A percentile compares a stretch with the other conserved stretches of the same genome.
These are phyloP conservation scores for Brachionus manjavacas DNA, from an alignment of 1,140 invertebrate genomes.

Conservation along the genomic window DNA sequence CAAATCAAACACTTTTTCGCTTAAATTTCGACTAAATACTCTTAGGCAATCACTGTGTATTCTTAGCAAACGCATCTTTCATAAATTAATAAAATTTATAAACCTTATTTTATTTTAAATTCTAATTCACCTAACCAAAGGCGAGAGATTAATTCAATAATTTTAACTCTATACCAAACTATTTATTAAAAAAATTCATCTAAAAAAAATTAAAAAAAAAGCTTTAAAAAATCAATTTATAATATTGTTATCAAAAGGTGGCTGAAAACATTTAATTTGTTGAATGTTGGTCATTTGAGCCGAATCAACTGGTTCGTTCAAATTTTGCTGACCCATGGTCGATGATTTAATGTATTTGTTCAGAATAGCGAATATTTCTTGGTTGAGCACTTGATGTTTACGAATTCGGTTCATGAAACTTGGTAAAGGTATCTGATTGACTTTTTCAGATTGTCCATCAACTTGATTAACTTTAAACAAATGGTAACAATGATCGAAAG, in stretches of 20 bases:
- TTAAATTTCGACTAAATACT: background rate
- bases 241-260: slow-evolving; percentile 70
- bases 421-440: slow-evolving; percentile 90
- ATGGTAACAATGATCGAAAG: slow-evolving; percentile 97
- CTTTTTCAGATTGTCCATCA: slow-evolving; percentile 88
- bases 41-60: background rate
- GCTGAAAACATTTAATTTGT: slow-evolving; percentile 92
- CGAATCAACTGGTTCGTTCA: background rate
- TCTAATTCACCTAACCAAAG: slow-evolving; percentile 14
- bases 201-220: slow-evolving; percentile 7
- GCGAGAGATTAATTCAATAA: background rate
- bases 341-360: slow-evolving; percentile 84
- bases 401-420: slow-evolving; percentile 94
- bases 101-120: background rate
- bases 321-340: background rate
- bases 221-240: background rate
- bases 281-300: slow-evolving; percentile 52
- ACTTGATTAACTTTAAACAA: slow-evolving; percentile 90
- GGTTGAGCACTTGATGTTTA: slow-evolving; percentile 94
- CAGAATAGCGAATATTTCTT: slow-evolving; percentile 93
- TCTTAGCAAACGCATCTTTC: background rate
- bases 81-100: background rate
- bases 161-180: background rate
- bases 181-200: slow-evolving; percentile 13
- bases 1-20: slow-evolving; percentile 45